Percentiles rank a stretch among this genome's conserved stretches.
Conservation (phyloP, 1,140 invertebrate species). For the Chelonus insularis region DNA sequence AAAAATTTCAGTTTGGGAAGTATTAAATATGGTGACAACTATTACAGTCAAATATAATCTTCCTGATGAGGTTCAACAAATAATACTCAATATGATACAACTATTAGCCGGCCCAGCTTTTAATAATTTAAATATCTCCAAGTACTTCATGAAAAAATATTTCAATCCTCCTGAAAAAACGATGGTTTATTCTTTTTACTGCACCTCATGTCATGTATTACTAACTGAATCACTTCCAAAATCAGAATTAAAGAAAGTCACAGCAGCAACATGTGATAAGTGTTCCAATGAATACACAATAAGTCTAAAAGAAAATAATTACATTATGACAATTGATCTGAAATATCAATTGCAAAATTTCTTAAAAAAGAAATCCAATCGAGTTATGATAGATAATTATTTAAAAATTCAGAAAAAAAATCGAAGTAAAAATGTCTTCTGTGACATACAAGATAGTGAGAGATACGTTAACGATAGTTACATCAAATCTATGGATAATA, state of each 20-base stretch:
- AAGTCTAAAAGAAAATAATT: constrained; percentile 9
- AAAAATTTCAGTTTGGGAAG: constrained; percentile 11
- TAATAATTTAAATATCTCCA: constrained; percentile 4
- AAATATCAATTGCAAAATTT: constrained; percentile 30
- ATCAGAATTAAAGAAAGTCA: background rate
- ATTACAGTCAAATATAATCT: constrained; percentile 21
- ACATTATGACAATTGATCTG: constrained; percentile 24
- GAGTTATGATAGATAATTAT: constrained; percentile 6
- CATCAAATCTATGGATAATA: constrained; percentile 4
- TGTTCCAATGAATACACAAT: background rate
- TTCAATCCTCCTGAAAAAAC: background rate
- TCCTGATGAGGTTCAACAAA: background rate
- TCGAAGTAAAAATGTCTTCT: too few relatives aligned
- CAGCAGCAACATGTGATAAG: background rate
- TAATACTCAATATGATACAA: constrained; percentile 25
- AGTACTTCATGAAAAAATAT: background rate
- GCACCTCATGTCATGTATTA: background rate
- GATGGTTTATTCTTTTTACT: background rate
- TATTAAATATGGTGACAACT: constrained; percentile 16
- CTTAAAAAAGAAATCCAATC: constrained; percentile 12
- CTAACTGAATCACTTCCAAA: background rate
- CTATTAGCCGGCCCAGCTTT: constrained; percentile 26
- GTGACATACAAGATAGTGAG: constrained; percentile 2
- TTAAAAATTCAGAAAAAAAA: background rate
- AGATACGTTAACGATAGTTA: background rate